Percentiles rank a stretch among this genome's conserved stretches.
Conservation (phyloP, 2,888 invertebrate species). For the Eupithecia pulchellata region DNA sequence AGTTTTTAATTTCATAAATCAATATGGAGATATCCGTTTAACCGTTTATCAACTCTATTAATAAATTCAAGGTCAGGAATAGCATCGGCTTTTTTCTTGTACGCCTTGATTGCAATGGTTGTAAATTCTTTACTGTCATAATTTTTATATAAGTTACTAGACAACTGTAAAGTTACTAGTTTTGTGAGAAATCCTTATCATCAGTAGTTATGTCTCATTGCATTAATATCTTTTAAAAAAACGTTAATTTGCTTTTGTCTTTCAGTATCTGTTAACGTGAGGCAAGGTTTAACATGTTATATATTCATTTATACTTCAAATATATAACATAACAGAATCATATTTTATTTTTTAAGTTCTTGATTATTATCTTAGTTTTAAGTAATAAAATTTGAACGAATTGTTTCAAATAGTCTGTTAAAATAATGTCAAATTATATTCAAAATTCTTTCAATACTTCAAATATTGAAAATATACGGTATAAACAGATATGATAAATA, state of each 20-base stretch:
- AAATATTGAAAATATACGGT: no score
- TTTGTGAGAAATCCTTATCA: neutral
- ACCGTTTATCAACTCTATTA: constrained; percentile 21
- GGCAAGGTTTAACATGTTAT: no score
- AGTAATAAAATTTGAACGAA: no score
- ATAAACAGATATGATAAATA: no score
- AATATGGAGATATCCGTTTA: constrained; percentile 13
- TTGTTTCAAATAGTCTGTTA: no score
- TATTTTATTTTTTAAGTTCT: no score
- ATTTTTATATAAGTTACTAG: neutral
- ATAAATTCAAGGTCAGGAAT: constrained; percentile 17
- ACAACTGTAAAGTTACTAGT: neutral
- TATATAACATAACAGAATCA: no score
- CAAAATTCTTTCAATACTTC: no score
- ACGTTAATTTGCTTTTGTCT: neutral
- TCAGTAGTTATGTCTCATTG: neutral
- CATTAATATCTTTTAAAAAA: neutral
- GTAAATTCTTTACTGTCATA: constrained; percentile 5
- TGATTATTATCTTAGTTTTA: no score
- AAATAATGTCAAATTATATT: no score
- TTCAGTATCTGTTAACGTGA: neutral
- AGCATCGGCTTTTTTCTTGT: constrained; percentile 6
- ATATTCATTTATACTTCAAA: no score
- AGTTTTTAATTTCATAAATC: constrained; percentile 31
- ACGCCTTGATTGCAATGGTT: constrained; percentile 16